Percentiles rank a stretch among this genome's conserved stretches.
phyloP scores from a whole-genome alignment of 2,113 vertebrate species.

The Leuciscus idus region DNA sequence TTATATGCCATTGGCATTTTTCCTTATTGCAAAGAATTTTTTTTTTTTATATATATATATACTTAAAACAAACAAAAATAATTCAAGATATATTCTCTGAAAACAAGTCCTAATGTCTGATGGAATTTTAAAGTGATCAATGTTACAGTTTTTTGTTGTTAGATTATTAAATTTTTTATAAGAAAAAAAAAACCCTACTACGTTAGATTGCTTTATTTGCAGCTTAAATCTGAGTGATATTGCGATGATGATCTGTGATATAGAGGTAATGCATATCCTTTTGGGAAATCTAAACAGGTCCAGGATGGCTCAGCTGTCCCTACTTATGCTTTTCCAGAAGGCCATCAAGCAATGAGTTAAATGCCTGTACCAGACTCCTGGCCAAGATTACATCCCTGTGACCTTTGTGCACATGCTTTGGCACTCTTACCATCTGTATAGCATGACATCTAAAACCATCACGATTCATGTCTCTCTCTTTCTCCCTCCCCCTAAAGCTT shows the following conservation, averaged over 20 bases:
- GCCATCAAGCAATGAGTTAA: constrained; percentile 49
- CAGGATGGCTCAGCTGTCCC: constrained; percentile 60
- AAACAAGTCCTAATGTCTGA: not conserved
- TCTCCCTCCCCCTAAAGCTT: constrained; percentile 43
- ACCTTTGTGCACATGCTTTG: constrained; percentile 19
- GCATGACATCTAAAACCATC: constrained; percentile 53
- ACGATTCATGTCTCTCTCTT: constrained; percentile 58
- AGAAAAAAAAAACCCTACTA: not conserved
- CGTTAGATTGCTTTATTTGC: not conserved
- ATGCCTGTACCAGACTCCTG: constrained; percentile 41
- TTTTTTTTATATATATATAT: too few relatives aligned
- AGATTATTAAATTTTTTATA: too few relatives aligned
- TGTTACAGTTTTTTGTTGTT: too few relatives aligned
- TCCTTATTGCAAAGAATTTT: not conserved
- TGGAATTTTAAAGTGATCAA: not conserved
- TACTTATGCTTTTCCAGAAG: constrained; percentile 62
- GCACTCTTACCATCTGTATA: constrained; percentile 11
- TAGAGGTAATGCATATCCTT: not conserved
- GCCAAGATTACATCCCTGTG: constrained; percentile 45
- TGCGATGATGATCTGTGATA: not conserved
- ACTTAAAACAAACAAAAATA: too few relatives aligned
- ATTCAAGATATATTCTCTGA: too few relatives aligned
- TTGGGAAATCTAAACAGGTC: constrained; percentile 15
- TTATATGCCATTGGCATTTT: not conserved
- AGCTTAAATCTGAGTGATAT: not conserved